Evolutionary conservation across 2,113 vertebrate species (phyloP).

Genomic region (Speoplatyrhinus poulsoni): DNA sequence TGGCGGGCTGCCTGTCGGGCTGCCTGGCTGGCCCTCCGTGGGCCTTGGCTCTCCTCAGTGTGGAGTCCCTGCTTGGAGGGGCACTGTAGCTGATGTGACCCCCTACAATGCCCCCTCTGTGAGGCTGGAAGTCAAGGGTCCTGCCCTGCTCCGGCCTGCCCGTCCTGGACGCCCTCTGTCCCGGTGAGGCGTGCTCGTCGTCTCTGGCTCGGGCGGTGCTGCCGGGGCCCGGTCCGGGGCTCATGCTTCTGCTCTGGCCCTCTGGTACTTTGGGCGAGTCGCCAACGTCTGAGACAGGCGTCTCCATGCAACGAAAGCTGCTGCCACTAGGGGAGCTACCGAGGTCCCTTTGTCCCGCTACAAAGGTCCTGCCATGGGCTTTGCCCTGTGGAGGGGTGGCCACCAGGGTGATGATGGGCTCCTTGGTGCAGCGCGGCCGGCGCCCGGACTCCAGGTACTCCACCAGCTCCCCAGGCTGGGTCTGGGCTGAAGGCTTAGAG

Average conservation of each 20-base stretch:
- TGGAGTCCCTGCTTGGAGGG: slow-evolving; percentile 72
- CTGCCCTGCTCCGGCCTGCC: slow-evolving; percentile 56
- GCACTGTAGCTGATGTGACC: slow-evolving; percentile 61
- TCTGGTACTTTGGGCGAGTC: slow-evolving; percentile 55
- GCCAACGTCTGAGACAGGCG: slow-evolving; percentile 25
- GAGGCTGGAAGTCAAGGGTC: slow-evolving; percentile 59
- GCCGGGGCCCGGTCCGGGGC: slow-evolving; percentile 29
- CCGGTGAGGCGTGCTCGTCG: slow-evolving; percentile 47
- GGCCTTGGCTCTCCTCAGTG: slow-evolving; percentile 51
- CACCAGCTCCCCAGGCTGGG: slow-evolving; percentile 78
- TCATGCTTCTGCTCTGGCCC: slow-evolving; percentile 57
- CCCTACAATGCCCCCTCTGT: slow-evolving; percentile 39
- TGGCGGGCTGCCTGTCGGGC: slow-evolving; percentile 9
- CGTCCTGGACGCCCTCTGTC: slow-evolving; percentile 69
- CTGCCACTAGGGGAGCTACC: slow-evolving; percentile 53
- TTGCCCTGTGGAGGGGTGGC: slow-evolving; percentile 56
- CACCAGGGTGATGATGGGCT: slow-evolving; percentile 80
- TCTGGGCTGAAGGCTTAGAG: slow-evolving; percentile 38
- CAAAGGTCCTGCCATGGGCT: slow-evolving; percentile 29
- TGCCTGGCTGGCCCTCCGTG: slow-evolving; percentile 33
- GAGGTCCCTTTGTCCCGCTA: slow-evolving; percentile 43
- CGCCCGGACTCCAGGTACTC: slow-evolving; percentile 89
- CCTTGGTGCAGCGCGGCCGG: slow-evolving; percentile 83
- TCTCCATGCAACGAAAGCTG: slow-evolving; percentile 49
- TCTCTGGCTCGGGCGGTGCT: slow-evolving; percentile 58